Evolutionary conservation across 2,113 vertebrate genomes (phyloP).

Genomic region (Leptosomus discolor): DNA sequence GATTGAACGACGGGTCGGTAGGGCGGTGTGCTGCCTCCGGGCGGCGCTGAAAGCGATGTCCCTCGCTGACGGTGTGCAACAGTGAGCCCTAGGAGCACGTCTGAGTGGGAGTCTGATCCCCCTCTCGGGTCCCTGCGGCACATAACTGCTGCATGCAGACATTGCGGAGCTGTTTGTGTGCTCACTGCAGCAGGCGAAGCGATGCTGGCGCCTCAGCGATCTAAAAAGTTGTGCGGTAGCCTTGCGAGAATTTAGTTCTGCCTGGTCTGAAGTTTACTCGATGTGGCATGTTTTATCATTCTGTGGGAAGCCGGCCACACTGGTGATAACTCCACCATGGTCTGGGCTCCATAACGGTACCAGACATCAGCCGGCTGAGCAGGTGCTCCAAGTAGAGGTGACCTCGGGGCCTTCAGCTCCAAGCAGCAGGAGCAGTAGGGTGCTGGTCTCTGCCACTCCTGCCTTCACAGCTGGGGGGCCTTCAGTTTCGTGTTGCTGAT

Average conservation of each 20-base stretch:
- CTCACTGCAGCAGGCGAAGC: fast-evolving
- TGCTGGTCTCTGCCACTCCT: background rate
- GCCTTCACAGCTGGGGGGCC: background rate
- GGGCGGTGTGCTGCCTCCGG: background rate
- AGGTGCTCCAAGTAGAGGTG: background rate
- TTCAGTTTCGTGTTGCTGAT: background rate
- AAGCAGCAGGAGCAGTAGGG: background rate
- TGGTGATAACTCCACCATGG: background rate
- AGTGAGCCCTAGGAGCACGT: background rate
- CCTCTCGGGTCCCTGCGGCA: background rate
- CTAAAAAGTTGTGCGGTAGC: background rate
- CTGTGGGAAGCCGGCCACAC: fast-evolving
- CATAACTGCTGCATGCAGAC: background rate
- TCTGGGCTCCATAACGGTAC: fast-evolving
- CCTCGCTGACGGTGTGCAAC: background rate
- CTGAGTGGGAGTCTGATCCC: background rate
- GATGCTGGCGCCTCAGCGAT: background rate
- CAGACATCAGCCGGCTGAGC: background rate
- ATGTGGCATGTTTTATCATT: background rate
- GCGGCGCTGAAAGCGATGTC: background rate
- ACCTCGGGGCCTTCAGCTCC: background rate
- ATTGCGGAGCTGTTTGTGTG: fast-evolving
- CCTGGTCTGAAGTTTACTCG: background rate
- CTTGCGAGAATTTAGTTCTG: background rate
- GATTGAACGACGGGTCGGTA: fast-evolving